Conservation (phyloP, 2,113 vertebrate species). For the Vidua macroura region DNA sequence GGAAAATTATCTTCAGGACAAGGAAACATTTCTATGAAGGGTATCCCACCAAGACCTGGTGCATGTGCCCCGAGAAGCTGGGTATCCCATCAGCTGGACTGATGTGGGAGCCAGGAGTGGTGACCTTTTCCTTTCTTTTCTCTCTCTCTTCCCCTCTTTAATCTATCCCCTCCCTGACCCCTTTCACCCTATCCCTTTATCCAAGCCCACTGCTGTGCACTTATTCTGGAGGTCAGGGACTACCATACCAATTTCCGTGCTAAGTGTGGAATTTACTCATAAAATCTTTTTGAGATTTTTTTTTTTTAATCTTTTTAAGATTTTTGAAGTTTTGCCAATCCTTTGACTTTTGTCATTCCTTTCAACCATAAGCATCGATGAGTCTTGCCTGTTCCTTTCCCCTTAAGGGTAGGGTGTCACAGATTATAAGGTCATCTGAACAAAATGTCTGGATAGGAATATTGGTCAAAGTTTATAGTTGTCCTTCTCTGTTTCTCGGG, state of each 20-base stretch:
- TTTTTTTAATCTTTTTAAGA: neutral
- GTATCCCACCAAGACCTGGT: too few species aligned
- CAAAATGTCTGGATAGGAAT: neutral
- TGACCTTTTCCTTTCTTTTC: neutral
- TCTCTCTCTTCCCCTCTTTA: neutral
- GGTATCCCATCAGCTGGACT: neutral
- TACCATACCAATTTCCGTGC: fast-evolving
- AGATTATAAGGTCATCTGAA: neutral
- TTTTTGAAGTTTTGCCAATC: neutral
- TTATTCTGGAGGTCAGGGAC: too few species aligned
- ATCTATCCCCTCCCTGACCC: fast-evolving
- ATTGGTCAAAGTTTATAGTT: neutral
- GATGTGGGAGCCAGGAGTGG: neutral
- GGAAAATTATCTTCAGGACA: neutral
- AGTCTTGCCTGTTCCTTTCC: neutral
- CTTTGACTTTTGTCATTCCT: neutral
- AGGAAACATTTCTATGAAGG: neutral
- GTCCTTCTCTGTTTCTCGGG: neutral
- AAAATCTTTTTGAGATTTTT: neutral
- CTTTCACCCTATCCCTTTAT: neutral
- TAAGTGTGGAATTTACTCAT: neutral
- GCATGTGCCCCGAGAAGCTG: neutral
- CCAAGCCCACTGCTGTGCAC: neutral
- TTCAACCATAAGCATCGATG: fast-evolving
- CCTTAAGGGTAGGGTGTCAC: neutral